A percentile compares a stretch with the other conserved stretches of the same genome.
Conservation (phyloP, 1,140 invertebrate genomes). For the Drosophila obscura region DNA sequence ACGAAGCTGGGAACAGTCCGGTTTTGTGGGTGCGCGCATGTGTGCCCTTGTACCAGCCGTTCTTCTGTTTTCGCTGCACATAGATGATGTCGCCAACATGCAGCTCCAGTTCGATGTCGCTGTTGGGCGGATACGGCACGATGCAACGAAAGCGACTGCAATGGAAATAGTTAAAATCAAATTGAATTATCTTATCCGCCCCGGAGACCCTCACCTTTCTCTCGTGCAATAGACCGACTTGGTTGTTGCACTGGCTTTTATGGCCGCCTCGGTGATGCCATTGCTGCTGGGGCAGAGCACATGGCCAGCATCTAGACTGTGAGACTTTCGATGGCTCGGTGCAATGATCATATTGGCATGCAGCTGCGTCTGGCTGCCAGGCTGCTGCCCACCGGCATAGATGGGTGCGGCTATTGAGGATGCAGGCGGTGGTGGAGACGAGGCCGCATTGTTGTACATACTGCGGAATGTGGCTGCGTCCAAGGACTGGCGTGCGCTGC, state of each 20-base stretch:
- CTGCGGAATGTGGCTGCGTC: slow-evolving; percentile 75
- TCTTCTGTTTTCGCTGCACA: slow-evolving; percentile 95
- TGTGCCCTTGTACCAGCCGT: slow-evolving; percentile 98
- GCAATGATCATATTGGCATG: slow-evolving; percentile 73
- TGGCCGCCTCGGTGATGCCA: slow-evolving; percentile 69
- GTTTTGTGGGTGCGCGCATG: slow-evolving; percentile 94
- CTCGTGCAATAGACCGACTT: slow-evolving; percentile 69
- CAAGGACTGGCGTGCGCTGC: slow-evolving; percentile 68
- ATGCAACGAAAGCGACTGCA: slow-evolving; percentile 91
- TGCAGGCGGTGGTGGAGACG: slow-evolving; percentile 49
- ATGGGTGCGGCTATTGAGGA: slow-evolving; percentile 17
- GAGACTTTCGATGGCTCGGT: slow-evolving; percentile 90
- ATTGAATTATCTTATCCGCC: background rate
- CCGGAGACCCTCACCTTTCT: slow-evolving; percentile 61
- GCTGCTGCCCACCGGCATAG: slow-evolving; percentile 44
- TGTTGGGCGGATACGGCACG: slow-evolving; percentile 97
- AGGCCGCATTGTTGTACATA: slow-evolving; percentile 60
- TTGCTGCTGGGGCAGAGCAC: slow-evolving; percentile 67
- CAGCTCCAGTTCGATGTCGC: slow-evolving; percentile 95
- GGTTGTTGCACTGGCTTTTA: slow-evolving; percentile 77
- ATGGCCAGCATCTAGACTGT: slow-evolving; percentile 89
- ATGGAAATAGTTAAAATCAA: slow-evolving; percentile 69
- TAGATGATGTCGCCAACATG: slow-evolving; percentile 95
- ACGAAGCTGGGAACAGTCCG: slow-evolving; percentile 96
- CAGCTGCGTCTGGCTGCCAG: slow-evolving; percentile 52